Evolutionary conservation across 1,140 invertebrate genomes (phyloP), one percentile per base, ranked within the genome.

Genomic region (Meloidogyne chitwoodi): DNA sequence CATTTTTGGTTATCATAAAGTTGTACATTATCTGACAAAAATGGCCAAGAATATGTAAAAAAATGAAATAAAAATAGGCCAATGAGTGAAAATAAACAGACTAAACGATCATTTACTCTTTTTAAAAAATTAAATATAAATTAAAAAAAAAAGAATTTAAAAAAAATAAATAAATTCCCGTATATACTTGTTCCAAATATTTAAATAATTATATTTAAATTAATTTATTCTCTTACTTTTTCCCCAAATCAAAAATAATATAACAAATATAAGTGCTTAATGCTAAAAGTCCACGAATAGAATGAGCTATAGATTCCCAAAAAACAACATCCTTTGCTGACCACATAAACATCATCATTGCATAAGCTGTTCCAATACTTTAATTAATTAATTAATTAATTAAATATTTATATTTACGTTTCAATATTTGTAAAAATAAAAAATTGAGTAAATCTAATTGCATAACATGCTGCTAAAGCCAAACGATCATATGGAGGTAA

Each of bases 341-440:
- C 80, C 80, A 80, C 1, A 67, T 41, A 63, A 80, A 80, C 80
- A 80, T 80, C 61, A 81, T 80, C 79, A 80, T 80, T n/a, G 79
- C 79, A 29, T 75, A 77, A 4, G 75, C 64, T 16, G 74, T 27
- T 14, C 73, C 79, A 41, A 80, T 80, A 26, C 78, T 78, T 31
- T 22, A 77, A 48, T 66, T 3, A n/a, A 8, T 29, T 27, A 75
- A 75, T 76, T 76, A 22, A 16, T 65, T 64, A 19, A 29, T 73
- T 27, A n/a, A 78, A 6, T 41, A 22, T 16, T 24, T 38, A 19
- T n/a, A 26, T 41, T n/a, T 34, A 79, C 79, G 78, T 81, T 62
- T 81, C 78, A 24, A 77, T 27, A 31, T 79, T 79, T 12, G 78
- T 81, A 29, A 64, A 27, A 24, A 79, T 63, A 34, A 80, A 79